Conservation (phyloP, 2,113 vertebrate genomes). For the Hippocampus comes region DNA sequence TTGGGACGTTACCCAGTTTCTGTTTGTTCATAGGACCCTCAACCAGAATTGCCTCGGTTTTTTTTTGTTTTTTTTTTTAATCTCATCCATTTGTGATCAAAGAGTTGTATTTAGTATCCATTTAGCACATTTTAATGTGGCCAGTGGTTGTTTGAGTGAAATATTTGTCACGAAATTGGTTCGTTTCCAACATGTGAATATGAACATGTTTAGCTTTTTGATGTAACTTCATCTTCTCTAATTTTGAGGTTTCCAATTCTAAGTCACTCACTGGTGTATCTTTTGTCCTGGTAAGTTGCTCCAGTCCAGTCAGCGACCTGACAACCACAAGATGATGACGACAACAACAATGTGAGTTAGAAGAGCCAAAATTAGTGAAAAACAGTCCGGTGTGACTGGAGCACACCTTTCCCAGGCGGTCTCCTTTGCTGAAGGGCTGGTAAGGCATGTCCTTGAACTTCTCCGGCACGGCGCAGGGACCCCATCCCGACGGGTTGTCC, state of each 20-base stretch:
- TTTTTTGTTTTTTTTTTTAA: no score
- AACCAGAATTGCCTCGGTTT: no score
- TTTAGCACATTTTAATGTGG: no score
- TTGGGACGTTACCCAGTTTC: no score
- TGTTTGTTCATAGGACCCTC: no score
- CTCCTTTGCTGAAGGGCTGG: conserved; percentile 98
- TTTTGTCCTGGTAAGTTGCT: conserved; percentile 97
- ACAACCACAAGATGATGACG: not conserved
- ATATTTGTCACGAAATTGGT: no score
- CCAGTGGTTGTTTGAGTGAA: no score
- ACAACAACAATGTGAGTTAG: not conserved
- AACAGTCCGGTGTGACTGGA: fast-evolving
- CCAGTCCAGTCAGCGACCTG: conserved; percentile 98
- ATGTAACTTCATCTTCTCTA: not conserved
- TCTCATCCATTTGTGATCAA: no score
- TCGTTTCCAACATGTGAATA: no score
- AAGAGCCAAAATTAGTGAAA: not conserved
- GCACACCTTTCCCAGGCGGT: conserved; percentile 91
- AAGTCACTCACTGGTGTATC: conserved; percentile 88
- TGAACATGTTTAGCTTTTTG: no score
- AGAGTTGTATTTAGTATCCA: no score
- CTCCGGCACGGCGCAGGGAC: conserved; percentile 93
- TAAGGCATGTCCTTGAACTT: conserved; percentile 99
- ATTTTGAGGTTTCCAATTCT: not conserved
- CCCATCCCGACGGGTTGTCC: conserved; percentile 96